Evolutionary conservation across 1,140 invertebrate genomes (phyloP).

Genomic region (Luehdorfia chinensis): DNA sequence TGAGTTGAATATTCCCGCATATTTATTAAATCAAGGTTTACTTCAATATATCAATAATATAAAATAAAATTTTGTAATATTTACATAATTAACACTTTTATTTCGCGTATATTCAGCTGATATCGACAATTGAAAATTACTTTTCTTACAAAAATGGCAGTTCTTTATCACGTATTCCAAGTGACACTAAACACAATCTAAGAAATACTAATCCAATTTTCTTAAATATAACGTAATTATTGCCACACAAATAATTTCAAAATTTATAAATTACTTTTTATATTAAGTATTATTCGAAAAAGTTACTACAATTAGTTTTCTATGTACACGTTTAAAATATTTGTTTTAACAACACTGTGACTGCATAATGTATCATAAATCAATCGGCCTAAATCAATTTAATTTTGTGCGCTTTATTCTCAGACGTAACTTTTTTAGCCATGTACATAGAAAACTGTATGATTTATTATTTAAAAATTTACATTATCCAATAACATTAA

Average conservation of each 20-base stretch:
- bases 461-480: conserved; percentile 8
- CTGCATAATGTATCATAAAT: conserved; percentile 18
- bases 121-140: conserved; percentile 17
- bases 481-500: conserved; percentile 14
- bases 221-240: conserved; percentile 53
- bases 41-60: too few species aligned
- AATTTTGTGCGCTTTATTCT: conserved; percentile 34
- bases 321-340: conserved; percentile 9
- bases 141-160: conserved; percentile 65
- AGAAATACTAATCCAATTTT: conserved; percentile 19
- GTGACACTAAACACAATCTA: conserved; percentile 52
- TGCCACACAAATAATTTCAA: conserved; percentile 47
- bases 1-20: too few species aligned
- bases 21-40: too few species aligned
- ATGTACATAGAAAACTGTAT: conserved; percentile 11
- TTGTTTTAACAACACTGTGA: conserved; percentile 27
- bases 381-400: conserved; percentile 25
- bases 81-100: too few species aligned
- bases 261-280: conserved; percentile 31
- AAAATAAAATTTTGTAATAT: too few species aligned
- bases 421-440: conserved; percentile 7
- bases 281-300: conserved; percentile 32
- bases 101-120: too few species aligned
- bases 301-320: conserved; percentile 34
- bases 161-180: conserved; percentile 66